Base-by-base conservation (phyloP, 2,888 invertebrate species). In the Polyommatus icarus region DNA sequence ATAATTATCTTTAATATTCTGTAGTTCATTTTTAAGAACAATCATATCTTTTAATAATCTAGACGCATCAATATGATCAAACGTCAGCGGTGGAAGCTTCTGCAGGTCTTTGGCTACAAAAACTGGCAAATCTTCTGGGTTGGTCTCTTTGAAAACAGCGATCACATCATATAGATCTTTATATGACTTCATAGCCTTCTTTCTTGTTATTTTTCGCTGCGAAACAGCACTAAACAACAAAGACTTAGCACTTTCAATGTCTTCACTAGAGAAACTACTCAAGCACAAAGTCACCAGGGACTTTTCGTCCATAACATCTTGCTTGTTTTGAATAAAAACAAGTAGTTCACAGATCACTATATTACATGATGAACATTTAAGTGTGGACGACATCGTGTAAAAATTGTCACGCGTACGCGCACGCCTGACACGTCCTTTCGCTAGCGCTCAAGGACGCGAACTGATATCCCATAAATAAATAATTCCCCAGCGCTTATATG, bases 101-200 rank as follows among this genome's bases (percentile, higher is more conserved):
- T 77, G 61, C n/a, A 78, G n/a, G 3, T 78, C 78, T 54, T 46
- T 73, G 5, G 77, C 78, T 15, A 78, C 78, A 67, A 75, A 78
- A 24, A 78, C 61, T 10, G 76, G 61, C 40, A 76, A 6, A 1
- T 71, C 8, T 2, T 78, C 50, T 36, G 61, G 76, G n/a, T 71
- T 59, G 0, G 32, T 61, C 15, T 71, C 32, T n/a, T 76, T 76
- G 3, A 61, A 76, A 57, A 59, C 8, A 71, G 15, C 29, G 71
- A 71, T 71, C 8, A 71, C 32, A 15, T 71, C 71, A 57, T 57
- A n/a, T n/a, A 57, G 57, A 6, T 57, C 57, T 57, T 57, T 57
- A 57, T 57, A 57, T 15, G 57, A 57, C 10, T 46, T 46, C 46
- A 7, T 46, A 46, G 46, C 46, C 46, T 46, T 46, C 7, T 46